Conservation (phyloP, 2,888 invertebrate species). For the Fragum whitleyi region DNA sequence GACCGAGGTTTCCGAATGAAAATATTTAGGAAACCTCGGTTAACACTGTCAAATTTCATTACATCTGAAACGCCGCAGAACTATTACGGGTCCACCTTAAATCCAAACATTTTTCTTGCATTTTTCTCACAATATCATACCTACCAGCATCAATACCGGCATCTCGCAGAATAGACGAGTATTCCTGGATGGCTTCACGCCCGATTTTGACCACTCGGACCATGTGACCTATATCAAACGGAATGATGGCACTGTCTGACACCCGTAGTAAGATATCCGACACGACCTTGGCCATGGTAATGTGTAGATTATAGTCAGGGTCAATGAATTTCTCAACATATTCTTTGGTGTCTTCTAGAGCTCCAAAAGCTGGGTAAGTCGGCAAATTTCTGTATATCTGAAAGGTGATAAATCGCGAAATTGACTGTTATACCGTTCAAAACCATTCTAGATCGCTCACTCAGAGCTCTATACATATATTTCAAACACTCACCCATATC, state of each 20-base stretch:
- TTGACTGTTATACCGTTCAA: too few relatives aligned
- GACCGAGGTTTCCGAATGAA: too few relatives aligned
- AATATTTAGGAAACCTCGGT: too few relatives aligned
- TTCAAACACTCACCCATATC: too few relatives aligned
- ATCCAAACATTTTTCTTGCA: too few relatives aligned
- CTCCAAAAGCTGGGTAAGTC: slow-evolving; percentile 84
- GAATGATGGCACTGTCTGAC: slow-evolving; percentile 77
- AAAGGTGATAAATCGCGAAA: too few relatives aligned
- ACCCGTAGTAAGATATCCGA: slow-evolving; percentile 79
- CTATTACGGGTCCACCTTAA: too few relatives aligned
- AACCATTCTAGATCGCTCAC: too few relatives aligned
- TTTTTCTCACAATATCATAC: too few relatives aligned
- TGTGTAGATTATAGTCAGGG: slow-evolving; percentile 80
- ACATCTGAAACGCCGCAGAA: too few relatives aligned
- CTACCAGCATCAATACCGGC: slow-evolving; percentile 63
- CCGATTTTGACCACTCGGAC: slow-evolving; percentile 67
- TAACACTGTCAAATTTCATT: too few relatives aligned
- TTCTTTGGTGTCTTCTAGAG: slow-evolving; percentile 84
- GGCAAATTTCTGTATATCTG: slow-evolving; percentile 74
- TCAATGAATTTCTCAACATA: slow-evolving; percentile 83
- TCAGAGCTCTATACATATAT: too few relatives aligned
- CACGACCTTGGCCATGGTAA: slow-evolving; percentile 74
- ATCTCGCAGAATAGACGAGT: slow-evolving; percentile 42
- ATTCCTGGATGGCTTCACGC: slow-evolving; percentile 48
- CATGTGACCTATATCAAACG: slow-evolving; percentile 73